Evolutionary conservation across 1,140 invertebrate genomes (phyloP).

Genomic region (Maconellicoccus hirsutus): DNA sequence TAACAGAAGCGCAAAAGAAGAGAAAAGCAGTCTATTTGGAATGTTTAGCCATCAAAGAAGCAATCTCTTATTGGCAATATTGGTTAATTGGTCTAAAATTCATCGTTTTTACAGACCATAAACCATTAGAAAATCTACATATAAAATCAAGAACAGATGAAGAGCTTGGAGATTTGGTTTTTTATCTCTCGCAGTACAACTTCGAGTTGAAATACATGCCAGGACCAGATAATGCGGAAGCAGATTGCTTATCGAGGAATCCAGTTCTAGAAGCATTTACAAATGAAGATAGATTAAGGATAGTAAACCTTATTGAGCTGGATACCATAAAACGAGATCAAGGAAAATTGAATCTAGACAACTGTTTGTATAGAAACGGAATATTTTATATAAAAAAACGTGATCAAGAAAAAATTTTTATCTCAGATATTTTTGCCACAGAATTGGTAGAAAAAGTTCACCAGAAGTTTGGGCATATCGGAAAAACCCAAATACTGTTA

Average conservation of each 20-base stretch:
- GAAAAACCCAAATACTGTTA: no score
- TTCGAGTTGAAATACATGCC: conserved; percentile 29
- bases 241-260: conserved; percentile 30
- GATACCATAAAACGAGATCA: conserved; percentile 28
- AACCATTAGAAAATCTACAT: conserved; percentile 36
- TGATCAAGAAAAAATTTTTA: no score
- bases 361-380: not conserved
- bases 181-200: conserved; percentile 35
- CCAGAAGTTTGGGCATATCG: no score
- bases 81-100: conserved; percentile 34
- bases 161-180: conserved; percentile 33
- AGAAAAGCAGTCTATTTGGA: conserved; percentile 34
- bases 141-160: conserved; percentile 34
- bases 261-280: conserved; percentile 28
- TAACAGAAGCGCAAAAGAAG: conserved; percentile 32
- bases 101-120: conserved; percentile 35
- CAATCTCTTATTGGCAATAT: conserved; percentile 35
- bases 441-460: no score
- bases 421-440: no score
- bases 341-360: conserved; percentile 26
- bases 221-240: conserved; percentile 30
- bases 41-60: conserved; percentile 36
- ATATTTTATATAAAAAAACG: no score
- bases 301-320: conserved; percentile 27
- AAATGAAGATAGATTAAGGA: conserved; percentile 28